Evolutionary conservation across 2,888 invertebrate species (phyloP).

Genomic region (Tenthredo notha): DNA sequence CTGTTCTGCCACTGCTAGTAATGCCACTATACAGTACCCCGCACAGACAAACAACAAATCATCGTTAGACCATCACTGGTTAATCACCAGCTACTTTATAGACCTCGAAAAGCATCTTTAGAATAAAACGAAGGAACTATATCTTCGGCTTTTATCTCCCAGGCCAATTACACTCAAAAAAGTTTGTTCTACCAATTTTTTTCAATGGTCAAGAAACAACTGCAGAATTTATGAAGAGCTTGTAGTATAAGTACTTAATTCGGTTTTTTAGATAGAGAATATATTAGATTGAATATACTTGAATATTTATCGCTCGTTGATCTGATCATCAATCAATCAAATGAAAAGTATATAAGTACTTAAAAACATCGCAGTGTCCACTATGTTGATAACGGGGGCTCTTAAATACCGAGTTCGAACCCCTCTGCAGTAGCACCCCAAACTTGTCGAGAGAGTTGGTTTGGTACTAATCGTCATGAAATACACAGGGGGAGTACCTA

Average conservation of each 20-base stretch:
- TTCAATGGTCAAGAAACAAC: neutral
- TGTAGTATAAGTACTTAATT: no score
- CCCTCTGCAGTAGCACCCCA: conserved; percentile 16
- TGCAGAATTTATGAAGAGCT: neutral
- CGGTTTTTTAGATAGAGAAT: no score
- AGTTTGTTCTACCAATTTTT: neutral
- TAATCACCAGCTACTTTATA: conserved; percentile 21
- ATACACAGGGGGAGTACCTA: neutral
- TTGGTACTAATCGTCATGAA: conserved; percentile 23
- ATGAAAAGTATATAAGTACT: neutral
- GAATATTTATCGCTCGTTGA: conserved; percentile 33
- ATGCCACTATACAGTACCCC: neutral
- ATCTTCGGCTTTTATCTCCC: neutral
- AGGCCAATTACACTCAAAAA: neutral
- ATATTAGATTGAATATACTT: neutral
- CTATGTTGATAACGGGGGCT: neutral
- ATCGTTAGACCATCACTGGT: neutral
- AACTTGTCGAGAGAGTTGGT: neutral
- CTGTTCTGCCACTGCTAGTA: neutral
- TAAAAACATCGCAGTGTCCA: neutral
- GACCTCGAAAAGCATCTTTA: neutral
- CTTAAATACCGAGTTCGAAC: neutral
- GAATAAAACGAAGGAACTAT: neutral
- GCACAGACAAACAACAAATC: conserved; percentile 1
- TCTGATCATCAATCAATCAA: conserved; percentile 26